These are phyloP conservation scores for Desoria tigrina DNA, from an alignment of 2,888 invertebrate species.

Conservation along the genomic window DNA sequence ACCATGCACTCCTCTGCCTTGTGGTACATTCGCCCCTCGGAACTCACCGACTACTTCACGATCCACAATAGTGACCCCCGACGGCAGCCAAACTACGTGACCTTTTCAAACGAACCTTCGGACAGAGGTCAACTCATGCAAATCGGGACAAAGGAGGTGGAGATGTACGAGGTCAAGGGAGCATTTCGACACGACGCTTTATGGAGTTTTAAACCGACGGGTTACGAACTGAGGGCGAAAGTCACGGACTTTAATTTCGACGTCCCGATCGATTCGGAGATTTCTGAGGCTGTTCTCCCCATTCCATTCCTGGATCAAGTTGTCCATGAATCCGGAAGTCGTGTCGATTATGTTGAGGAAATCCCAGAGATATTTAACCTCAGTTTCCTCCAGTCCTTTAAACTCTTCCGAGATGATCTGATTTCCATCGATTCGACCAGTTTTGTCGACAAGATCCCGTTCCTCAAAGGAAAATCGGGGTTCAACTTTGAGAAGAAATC, in stretches of 20 bases:
- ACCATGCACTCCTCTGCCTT: slow-evolving; percentile 40
- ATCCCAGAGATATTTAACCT: slow-evolving; percentile 26
- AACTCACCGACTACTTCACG: slow-evolving; percentile 31
- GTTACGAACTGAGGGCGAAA: slow-evolving; percentile 23
- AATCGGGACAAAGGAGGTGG: slow-evolving; percentile 37
- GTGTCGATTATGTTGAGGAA: slow-evolving; percentile 8
- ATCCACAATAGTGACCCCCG: slow-evolving; percentile 39
- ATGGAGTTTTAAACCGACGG: slow-evolving; percentile 38
- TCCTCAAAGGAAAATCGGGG: neutral
- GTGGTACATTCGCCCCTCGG: slow-evolving; percentile 34
- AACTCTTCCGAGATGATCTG: slow-evolving; percentile 31
- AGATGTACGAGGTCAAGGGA: slow-evolving; percentile 30
- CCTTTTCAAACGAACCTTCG: slow-evolving; percentile 42
- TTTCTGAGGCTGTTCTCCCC: slow-evolving; percentile 19
- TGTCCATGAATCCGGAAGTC: slow-evolving; percentile 8
- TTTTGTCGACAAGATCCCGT: slow-evolving; percentile 10
- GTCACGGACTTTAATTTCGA: slow-evolving; percentile 35
- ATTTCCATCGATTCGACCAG: slow-evolving; percentile 25
- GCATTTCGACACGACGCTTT: slow-evolving; percentile 34
- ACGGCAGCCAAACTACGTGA: slow-evolving; percentile 34
- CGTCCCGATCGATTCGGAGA: slow-evolving; percentile 19
- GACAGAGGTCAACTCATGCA: slow-evolving; percentile 40
- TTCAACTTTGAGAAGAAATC: slow-evolving; percentile 24
- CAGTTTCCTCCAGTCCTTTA: slow-evolving; percentile 38
- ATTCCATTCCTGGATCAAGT: slow-evolving; percentile 29